Conservation (phyloP, 2,888 invertebrate genomes). For the Chloroclysta siterata region DNA sequence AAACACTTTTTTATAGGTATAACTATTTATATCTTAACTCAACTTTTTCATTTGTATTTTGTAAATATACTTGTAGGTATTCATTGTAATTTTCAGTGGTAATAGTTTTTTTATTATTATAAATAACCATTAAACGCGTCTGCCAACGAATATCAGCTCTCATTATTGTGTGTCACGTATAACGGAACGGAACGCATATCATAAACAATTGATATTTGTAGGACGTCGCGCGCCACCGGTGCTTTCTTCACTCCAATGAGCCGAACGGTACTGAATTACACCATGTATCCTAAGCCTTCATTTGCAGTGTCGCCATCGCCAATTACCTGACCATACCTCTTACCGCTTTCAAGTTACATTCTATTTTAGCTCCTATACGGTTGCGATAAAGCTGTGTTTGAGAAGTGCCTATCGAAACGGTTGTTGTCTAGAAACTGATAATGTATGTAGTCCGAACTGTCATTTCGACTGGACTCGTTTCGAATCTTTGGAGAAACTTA, state of each 20-base stretch:
- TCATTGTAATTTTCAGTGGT: too few relatives aligned
- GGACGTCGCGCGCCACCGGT: conserved; percentile 74
- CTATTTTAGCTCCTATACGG: conserved; percentile 30
- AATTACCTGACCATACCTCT: conserved; percentile 58
- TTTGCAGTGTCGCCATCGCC: conserved; percentile 76
- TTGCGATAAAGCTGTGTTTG: conserved; percentile 22
- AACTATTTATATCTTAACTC: too few relatives aligned
- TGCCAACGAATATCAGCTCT: conserved; percentile 52
- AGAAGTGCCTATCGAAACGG: conserved; percentile 44
- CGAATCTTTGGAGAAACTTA: conserved; percentile 67
- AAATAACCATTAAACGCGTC: conserved; percentile 15
- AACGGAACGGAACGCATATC: conserved; percentile 69
- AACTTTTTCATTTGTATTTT: too few relatives aligned
- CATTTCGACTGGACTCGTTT: conserved; percentile 58
- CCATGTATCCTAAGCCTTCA: conserved; percentile 70
- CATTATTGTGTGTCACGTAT: conserved; percentile 51
- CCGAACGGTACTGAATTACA: conserved; percentile 81
- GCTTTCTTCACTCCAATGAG: conserved; percentile 81
- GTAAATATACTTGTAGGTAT: too few relatives aligned
- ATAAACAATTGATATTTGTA: conserved; percentile 80
- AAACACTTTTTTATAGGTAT: too few relatives aligned
- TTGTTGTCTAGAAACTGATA: conserved; percentile 73
- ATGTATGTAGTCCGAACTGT: conserved; percentile 56
- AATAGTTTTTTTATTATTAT: too few relatives aligned
- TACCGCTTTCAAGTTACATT: conserved; percentile 36